Evolutionary conservation across 2,888 invertebrate genomes (phyloP), one percentile per base, ranked within the genome.

Genomic region (Drosophila quinaria): DNA sequence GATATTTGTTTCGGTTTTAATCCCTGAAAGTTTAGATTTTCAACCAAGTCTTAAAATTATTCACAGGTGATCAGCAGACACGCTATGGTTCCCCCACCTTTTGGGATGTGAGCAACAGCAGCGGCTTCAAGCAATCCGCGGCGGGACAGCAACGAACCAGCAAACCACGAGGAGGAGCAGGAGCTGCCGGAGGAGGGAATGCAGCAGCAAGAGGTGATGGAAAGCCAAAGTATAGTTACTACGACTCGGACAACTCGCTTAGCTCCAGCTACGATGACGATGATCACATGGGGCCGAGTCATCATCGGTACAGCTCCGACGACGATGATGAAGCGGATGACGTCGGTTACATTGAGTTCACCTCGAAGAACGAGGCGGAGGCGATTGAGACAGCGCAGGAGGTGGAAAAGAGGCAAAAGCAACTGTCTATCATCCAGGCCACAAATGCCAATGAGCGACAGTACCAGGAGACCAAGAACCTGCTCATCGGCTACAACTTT

Each of bases 291-390:
- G 63, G 55, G 3, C 54, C 88, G 80, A 78, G 65, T 46, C 60
- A 89, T 46, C 60, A 89, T 1, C 80, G 66, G 11, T 90, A 84
- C 33, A 94, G 93, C 13, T 81, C 78, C 3, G 90, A 84, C 13
- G 89, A 91, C 8, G 77, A 78, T 2, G 87, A 89, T 31, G 84
- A 73, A 9, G 93, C 94, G 0, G 92, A 93, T 80, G 90, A 90
- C 41, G 95, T 96, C 0, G 94, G 97, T 11, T 94, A 95, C 17
- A 97, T 97, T 75, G 96, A 97, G 73, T 97, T 97, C 90, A 97
- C 96, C 82, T 96, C 96, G 0, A 96, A 96, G 25, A 97, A 97
- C 92, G 95, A 97, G 46, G 97, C 97, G 0, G 97, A 97, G 91
- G 97, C 97, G 0, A 94, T 97, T 0, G 97, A 97, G 84, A 92